These are phyloP conservation scores for Spilarctia lutea DNA, from an alignment of 2,888 invertebrate species.

Conservation along the genomic window DNA sequence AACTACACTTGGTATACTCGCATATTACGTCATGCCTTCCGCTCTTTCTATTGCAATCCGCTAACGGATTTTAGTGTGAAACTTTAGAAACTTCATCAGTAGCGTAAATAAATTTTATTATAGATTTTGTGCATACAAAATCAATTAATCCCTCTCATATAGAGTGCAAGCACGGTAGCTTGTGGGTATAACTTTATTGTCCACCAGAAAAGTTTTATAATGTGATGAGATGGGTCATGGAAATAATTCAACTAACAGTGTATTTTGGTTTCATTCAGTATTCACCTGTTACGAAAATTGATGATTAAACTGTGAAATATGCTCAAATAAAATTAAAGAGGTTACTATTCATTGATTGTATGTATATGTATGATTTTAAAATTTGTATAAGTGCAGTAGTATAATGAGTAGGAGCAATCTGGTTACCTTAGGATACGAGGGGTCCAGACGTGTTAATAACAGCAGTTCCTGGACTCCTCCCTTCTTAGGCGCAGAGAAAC, in stretches of 20 bases:
- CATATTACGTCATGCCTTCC: constrained; percentile 7
- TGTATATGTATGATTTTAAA: background rate
- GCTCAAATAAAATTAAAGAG: background rate
- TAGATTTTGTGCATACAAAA: constrained; percentile 16
- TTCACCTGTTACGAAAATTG: background rate
- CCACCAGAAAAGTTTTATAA: no score
- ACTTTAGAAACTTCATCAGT: constrained; percentile 15
- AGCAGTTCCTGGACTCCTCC: no score
- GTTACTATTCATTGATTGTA: background rate
- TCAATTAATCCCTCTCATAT: constrained; percentile 11
- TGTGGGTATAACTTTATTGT: constrained; percentile 8
- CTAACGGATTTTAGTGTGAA: constrained; percentile 13
- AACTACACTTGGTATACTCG: constrained; percentile 1
- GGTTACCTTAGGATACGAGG: no score
- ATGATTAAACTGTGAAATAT: background rate
- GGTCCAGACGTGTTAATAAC: no score
- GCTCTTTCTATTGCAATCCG: constrained; percentile 5
- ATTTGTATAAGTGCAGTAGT: no score
- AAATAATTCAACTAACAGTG: background rate
- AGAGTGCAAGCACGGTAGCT: background rate
- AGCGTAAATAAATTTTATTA: constrained; percentile 16
- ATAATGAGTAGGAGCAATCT: no score
- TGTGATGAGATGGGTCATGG: background rate
- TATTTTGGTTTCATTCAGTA: background rate
- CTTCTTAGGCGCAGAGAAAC: no score